A percentile compares a stretch with the other conserved stretches of the same genome.
Evolutionary conservation across 2,888 invertebrate species (phyloP).

Genomic region (Miltochrista miniata): DNA sequence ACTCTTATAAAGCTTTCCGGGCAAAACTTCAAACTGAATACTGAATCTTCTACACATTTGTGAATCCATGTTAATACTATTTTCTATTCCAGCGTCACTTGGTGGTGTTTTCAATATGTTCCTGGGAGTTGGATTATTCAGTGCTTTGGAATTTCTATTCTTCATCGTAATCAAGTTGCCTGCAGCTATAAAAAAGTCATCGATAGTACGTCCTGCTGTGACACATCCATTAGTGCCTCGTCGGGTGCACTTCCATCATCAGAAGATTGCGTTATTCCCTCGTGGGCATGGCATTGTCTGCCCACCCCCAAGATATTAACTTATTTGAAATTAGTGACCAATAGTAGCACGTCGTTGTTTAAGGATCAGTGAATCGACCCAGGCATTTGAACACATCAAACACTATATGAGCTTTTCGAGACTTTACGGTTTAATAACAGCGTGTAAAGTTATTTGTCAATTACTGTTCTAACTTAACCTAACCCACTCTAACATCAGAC

Average conservation of each 20-base stretch:
- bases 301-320: not conserved
- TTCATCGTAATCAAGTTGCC: slow-evolving; percentile 49
- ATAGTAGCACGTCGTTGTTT: too few relatives aligned
- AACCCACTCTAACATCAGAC: too few relatives aligned
- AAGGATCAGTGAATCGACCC: too few relatives aligned
- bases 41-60: not conserved
- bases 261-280: not conserved
- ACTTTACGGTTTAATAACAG: too few relatives aligned
- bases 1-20: too few relatives aligned
- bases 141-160: slow-evolving; percentile 65
- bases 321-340: too few relatives aligned
- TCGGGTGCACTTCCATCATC: not conserved
- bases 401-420: too few relatives aligned
- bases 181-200: slow-evolving; percentile 34
- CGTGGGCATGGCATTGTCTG: not conserved
- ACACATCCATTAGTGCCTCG: too few relatives aligned
- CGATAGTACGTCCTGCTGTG: slow-evolving; percentile 21
- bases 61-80: not conserved
- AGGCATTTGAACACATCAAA: too few relatives aligned
- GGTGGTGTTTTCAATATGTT: slow-evolving; percentile 80
- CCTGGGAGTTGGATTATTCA: slow-evolving; percentile 71
- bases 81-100: slow-evolving; percentile 63
- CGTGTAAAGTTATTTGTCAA: too few relatives aligned
- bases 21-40: not conserved
- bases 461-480: too few relatives aligned